Evolutionary conservation across 1,140 invertebrate genomes (phyloP), one percentile per base, ranked within the genome.

Genomic region (Gryon sp.): DNA sequence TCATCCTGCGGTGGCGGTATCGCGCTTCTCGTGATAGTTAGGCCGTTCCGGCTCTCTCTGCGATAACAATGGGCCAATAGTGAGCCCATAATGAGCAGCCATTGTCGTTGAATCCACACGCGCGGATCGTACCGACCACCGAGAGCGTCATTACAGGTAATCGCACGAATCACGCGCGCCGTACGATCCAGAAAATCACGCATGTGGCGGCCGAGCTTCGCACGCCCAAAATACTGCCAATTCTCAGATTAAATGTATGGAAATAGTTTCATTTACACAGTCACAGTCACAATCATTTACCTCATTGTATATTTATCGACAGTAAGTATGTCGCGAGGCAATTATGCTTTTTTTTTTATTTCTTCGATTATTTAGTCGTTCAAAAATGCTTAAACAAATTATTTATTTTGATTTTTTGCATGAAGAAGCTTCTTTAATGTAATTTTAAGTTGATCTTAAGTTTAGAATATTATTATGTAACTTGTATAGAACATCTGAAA

Each of bases 11-110:
- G 80, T 82, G 72, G 76, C 57, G 76, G 84, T 84, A 85, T 86
- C 84, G 80, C 84, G 80, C 70, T 84, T 76, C 79, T 85, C 81
- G 79, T 80, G 75, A 77, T 79, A 80, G 76, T 84, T 85, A 85
- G 84, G 80, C 80, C 73, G 84, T 86, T 85, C 84, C 85, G 85
- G 84, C 83, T 86, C 85, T 84, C 83, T 85, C 82, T 78, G 73
- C 80, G 81, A 77, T 81, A 84, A 86, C 85, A 86, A 86, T 86
- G 80, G 84, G 83, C 84, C 84, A 86, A 85, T 86, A 83, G 84
- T 81, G 80, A 86, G 81, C 81, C 84, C 84, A 86, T 86, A 86
- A 86, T 86, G 84, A 85, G 83, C 83, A 81, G 80, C 85, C 84
- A 86, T 86, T 86, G 85, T 86, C 83, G 81, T 78, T 76, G 80